phyloP scores from a whole-genome alignment of 2,888 invertebrate genomes.

The Eulithis testata region DNA sequence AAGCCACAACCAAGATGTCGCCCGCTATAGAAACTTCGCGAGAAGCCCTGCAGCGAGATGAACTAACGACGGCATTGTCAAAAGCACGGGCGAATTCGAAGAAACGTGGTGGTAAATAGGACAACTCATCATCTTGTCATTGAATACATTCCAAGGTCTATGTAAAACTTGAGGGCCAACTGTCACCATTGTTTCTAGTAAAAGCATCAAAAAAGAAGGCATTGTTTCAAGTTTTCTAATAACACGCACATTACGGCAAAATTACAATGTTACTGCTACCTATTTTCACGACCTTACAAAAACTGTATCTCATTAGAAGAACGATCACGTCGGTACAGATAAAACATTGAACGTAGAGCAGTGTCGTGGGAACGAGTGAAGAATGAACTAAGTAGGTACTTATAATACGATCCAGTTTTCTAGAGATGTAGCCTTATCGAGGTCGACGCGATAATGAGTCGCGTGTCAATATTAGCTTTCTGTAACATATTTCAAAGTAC shows the following conservation, averaged over 20 bases:
- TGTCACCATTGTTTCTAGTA: constrained; percentile 28
- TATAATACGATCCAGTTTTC: constrained; percentile 76
- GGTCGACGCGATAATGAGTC: constrained; percentile 74
- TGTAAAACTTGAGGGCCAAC: constrained; percentile 29
- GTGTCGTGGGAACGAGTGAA: constrained; percentile 77
- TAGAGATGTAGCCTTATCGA: constrained; percentile 75
- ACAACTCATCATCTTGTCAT: constrained; percentile 56
- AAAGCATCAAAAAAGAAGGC: constrained; percentile 28
- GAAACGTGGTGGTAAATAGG: too few relatives aligned
- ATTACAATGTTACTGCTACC: constrained; percentile 35
- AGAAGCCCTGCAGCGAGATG: too few relatives aligned
- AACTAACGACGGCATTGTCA: too few relatives aligned
- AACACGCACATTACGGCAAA: constrained; percentile 31
- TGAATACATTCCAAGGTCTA: constrained; percentile 48
- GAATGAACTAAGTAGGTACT: constrained; percentile 63
- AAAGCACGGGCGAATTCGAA: too few relatives aligned
- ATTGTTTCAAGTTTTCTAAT: constrained; percentile 39
- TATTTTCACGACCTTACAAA: constrained; percentile 64
- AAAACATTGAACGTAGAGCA: constrained; percentile 65
- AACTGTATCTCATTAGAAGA: constrained; percentile 69
- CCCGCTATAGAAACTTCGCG: too few relatives aligned
- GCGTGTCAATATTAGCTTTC: constrained; percentile 73
- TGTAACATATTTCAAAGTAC: constrained; percentile 53
- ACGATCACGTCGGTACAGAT: constrained; percentile 71
- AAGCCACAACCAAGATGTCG: too few relatives aligned